phyloP scores from a whole-genome alignment of 2,113 vertebrate species.

The Pteropus alecto region DNA sequence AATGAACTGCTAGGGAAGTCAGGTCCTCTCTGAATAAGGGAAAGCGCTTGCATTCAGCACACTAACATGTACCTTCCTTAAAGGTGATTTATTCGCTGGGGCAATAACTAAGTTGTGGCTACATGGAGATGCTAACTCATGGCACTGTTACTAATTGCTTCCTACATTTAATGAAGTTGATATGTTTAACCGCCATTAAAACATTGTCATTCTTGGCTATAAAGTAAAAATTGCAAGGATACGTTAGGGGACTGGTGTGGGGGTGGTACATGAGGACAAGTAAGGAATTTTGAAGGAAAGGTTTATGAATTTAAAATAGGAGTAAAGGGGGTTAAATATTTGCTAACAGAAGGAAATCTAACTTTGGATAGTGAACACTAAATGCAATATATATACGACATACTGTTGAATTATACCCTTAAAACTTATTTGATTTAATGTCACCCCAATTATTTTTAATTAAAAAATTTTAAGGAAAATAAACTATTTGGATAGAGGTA shows the following conservation, averaged over 20 bases:
- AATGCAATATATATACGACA: too few relatives aligned
- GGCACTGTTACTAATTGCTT: background rate
- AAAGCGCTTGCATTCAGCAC: background rate
- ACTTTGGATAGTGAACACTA: too few relatives aligned
- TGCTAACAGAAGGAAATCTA: too few relatives aligned
- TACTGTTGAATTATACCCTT: too few relatives aligned
- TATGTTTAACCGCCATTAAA: background rate
- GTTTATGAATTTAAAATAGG: conserved; percentile 18
- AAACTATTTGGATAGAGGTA: background rate
- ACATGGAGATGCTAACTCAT: background rate
- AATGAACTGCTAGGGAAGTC: background rate
- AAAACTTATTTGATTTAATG: too few relatives aligned
- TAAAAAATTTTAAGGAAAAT: too few relatives aligned
- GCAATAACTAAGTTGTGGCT: background rate
- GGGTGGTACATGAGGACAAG: background rate
- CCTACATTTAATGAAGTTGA: background rate
- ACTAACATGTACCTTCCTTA: background rate
- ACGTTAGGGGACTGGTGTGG: background rate
- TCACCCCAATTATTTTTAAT: too few relatives aligned
- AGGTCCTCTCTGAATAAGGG: background rate
- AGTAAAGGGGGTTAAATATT: too few relatives aligned
- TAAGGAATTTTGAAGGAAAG: background rate
- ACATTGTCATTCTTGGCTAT: background rate
- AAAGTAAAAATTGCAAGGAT: background rate
- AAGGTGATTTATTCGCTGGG: background rate